Base-by-base conservation (phyloP, 92 coral and sea anemone species). In the Ricordea florida region DNA sequence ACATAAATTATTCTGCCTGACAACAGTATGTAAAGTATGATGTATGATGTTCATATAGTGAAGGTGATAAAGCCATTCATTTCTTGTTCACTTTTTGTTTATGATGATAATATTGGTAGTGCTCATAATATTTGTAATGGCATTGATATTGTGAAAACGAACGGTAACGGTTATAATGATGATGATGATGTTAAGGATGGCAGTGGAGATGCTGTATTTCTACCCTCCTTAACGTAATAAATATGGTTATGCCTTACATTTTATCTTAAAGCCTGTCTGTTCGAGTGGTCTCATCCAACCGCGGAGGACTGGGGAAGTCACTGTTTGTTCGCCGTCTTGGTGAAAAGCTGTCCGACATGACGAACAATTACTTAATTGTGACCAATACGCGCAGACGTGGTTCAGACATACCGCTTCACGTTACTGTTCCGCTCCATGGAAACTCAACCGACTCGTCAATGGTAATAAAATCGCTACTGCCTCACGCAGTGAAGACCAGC, bases 241-340 rank as follows among this genome's bases (percentile, higher is more conserved):
- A n/a, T n/a, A n/a, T n/a, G n/a, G n/a, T n/a, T 2, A 2, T 29
- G 16, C 6, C 16, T 2, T 0, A 0, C 20, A 22, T 69, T 17
- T 1, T 57, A 53, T 1, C 51, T 2, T 32, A 7, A 48, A 90
- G 96, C 53, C 83, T 90, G 18, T 67, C 82, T n/a, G 82, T 90
- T 11, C 87, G 94, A 34, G 94, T 92, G 3, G 83, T 92, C 13
- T 72, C 93, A 10, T 92, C 98, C 0, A 66, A 52, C 9, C 85
- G 98, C 51, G 92, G 92, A 11, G 98, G 98, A 25, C 70, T 85
- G 35, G 98, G 98, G 1, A 92, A 92, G 55, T 76, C 89, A 5
- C 78, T 92, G 16, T 73, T 81, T 44, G 87, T 82, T n/a, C 60
- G 79, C 40, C 83, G 92, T 22, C 63, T 93, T 29, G 59, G 77